Percentiles rank a stretch among this genome's conserved stretches.
phyloP scores from a whole-genome alignment of 2,113 vertebrate species.

The Syngnathoides biaculeatus region DNA sequence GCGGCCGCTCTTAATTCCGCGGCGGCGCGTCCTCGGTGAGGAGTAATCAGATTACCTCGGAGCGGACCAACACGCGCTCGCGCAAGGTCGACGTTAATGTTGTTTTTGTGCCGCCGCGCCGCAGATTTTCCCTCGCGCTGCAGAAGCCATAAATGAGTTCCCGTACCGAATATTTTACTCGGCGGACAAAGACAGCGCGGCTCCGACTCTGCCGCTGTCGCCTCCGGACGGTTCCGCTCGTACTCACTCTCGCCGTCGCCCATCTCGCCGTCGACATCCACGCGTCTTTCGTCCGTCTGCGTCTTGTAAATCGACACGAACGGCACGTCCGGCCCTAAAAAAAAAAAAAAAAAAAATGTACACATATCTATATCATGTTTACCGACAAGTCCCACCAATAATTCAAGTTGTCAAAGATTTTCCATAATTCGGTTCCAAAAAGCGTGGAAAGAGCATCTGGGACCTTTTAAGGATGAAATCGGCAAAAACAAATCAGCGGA shows the following conservation, averaged over 20 bases:
- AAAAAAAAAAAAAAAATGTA: background rate
- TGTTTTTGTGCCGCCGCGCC: background rate
- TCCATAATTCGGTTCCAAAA: background rate
- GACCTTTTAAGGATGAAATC: background rate
- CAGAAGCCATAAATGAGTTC: too few relatives aligned
- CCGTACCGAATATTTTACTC: too few relatives aligned
- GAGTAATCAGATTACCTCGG: constrained; percentile 43
- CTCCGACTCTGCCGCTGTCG: too few relatives aligned
- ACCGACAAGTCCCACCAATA: background rate
- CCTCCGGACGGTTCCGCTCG: background rate
- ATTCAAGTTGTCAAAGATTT: background rate
- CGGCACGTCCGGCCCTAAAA: constrained; percentile 83
- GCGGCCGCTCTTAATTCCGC: constrained; percentile 48
- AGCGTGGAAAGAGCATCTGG: background rate
- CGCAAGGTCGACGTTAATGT: background rate
- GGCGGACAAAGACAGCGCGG: too few relatives aligned
- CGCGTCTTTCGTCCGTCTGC: constrained; percentile 44
- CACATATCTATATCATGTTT: too few relatives aligned
- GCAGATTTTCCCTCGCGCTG: too few relatives aligned
- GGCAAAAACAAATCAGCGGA: constrained; percentile 31
- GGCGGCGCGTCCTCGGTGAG: constrained; percentile 26
- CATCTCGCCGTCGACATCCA: constrained; percentile 73
- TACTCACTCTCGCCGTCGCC: constrained; percentile 82
- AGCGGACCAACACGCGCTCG: constrained; percentile 29
- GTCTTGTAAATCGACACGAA: constrained; percentile 83